Evolutionary conservation across 1,140 invertebrate species (phyloP).

Genomic region (Bombus huntii): DNA sequence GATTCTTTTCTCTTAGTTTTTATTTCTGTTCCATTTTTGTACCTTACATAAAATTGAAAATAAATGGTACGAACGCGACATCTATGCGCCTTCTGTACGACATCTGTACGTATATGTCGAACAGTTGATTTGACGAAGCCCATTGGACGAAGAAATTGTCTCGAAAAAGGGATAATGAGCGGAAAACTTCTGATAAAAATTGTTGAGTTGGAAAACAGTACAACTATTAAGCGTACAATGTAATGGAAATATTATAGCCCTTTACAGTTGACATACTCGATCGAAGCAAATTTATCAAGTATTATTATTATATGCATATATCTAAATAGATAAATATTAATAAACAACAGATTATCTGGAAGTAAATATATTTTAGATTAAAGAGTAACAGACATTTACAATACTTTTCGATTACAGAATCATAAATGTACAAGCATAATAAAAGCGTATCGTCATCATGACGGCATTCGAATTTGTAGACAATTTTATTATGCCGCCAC

Average conservation of each 20-base stretch:
- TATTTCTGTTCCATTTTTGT: background rate
- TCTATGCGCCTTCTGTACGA: background rate
- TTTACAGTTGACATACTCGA: background rate
- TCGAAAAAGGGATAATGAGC: background rate
- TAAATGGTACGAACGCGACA: no score
- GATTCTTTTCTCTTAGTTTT: background rate
- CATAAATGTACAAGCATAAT: background rate
- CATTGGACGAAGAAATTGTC: background rate
- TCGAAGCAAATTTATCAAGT: background rate
- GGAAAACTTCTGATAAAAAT: background rate
- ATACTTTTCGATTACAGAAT: constrained; percentile 6
- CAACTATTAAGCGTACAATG: background rate
- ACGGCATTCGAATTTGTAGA: background rate
- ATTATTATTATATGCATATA: background rate
- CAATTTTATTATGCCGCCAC: background rate
- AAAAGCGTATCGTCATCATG: background rate
- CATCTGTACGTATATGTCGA: background rate
- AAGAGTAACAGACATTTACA: constrained; percentile 3
- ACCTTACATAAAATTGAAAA: background rate
- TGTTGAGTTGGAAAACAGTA: no score
- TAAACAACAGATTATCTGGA: background rate
- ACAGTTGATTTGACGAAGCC: background rate
- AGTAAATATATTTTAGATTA: constrained; percentile 11
- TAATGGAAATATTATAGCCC: background rate
- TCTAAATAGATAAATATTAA: background rate